Base-by-base conservation (phyloP, 2,797 vertebrate genomes). In the Anas capensis region DNA sequence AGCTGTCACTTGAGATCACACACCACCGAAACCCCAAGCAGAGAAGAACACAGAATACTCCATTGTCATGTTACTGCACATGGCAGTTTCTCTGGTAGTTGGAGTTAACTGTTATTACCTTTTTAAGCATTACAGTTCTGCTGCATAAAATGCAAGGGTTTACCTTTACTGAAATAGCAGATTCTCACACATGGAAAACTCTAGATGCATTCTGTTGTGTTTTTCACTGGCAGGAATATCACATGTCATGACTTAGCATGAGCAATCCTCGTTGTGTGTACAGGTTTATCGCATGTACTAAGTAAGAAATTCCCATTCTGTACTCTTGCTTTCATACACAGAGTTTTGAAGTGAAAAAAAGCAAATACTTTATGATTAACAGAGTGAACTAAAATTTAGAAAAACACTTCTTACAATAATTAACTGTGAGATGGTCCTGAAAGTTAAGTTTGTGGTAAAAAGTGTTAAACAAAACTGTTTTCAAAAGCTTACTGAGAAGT, bases 381-480 rank as follows among this genome's bases (percentile, higher is more conserved):
- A 46, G 56, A 48, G 12, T 27, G 33, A 66, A 27, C 58, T 78
- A 77, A 65, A 91, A 38, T 64, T 92, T 49, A 86, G 86, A 61
- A 84, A 81, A 86, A 34, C 54, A 61, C 12, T 38, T 79, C 76
- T 93, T 89, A 44, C 13, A 36, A 69, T 58, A 92, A 82, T 76
- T 83, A 94, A 13, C n/a, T 44, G 33, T 79, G 82, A 94, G 53
- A n/a, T 38, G 10, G 62, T 84, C 92, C 82, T 68, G 66, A 89
- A 87, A 95, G 93, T 64, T 58, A 90, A 82, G 31, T 44, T 73
- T 77, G 68, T 80, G 65, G 33, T 64, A 46, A 85, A 71, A 85
- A 94, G 42, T 75, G 56, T 88, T 93, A 91, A 96, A 91, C 51
- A 61, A 48, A 40, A 64, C 70, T 79, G 48, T 86, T 94, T 95